These are phyloP conservation scores for Hyposmocoma kahamanoa DNA, from an alignment of 1,140 invertebrate species.

Conservation along the genomic window DNA sequence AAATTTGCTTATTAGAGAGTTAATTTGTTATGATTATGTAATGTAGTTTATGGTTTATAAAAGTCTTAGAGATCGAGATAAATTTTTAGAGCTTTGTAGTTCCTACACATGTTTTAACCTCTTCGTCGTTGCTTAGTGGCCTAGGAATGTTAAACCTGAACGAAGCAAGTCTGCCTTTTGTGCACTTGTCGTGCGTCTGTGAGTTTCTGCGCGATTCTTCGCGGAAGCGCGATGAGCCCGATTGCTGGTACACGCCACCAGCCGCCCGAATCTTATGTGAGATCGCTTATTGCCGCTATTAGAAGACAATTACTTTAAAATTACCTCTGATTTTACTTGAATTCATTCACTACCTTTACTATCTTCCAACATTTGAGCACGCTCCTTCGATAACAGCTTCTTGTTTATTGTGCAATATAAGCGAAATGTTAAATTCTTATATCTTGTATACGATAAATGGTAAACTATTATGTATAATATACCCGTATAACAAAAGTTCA, in stretches of 20 bases:
- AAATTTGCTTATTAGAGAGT: background rate
- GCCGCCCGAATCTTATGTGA: conserved; percentile 37
- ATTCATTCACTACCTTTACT: too few species aligned
- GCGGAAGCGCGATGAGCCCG: conserved; percentile 46
- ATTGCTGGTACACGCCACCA: conserved; percentile 41
- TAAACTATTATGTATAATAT: too few species aligned
- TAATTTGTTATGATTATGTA: background rate
- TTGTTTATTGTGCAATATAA: too few species aligned
- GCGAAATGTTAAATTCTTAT: too few species aligned
- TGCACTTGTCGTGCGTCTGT: conserved; percentile 55
- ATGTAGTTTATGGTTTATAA: background rate
- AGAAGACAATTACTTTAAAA: conserved; percentile 7
- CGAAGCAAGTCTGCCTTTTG: too few species aligned
- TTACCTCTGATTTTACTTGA: background rate
- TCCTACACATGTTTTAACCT: background rate
- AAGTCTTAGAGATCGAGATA: background rate
- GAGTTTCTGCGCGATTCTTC: conserved; percentile 38
- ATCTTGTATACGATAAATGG: too few species aligned
- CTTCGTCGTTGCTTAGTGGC: background rate
- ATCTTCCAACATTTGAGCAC: too few species aligned
- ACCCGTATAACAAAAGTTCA: too few species aligned
- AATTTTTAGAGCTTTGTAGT: background rate
- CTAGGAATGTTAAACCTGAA: too few species aligned
- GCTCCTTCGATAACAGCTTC: too few species aligned
- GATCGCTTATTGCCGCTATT: background rate